A percentile compares a stretch with the other conserved stretches of the same genome.
Conservation (phyloP, 2,113 vertebrate genomes). For the Galemys pyrenaicus region DNA sequence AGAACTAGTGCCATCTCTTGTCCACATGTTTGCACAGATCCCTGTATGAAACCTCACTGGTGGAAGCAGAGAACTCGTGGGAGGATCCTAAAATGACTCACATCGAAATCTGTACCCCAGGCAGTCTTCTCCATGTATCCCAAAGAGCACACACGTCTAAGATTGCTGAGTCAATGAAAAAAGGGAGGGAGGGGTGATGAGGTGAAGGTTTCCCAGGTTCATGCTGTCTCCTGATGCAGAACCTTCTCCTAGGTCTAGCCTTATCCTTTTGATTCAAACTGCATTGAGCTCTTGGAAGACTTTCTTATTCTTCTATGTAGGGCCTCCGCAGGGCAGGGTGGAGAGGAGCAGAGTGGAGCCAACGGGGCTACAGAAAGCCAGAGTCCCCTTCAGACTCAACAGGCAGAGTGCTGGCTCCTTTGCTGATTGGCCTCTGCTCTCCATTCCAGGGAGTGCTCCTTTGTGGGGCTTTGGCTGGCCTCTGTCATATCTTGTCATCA, state of each 20-base stretch:
- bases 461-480: not conserved
- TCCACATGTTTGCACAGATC: not conserved
- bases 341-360: not conserved
- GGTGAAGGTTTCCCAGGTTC: not conserved
- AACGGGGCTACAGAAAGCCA: not conserved
- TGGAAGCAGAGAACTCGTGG: not conserved
- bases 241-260: not conserved
- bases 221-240: not conserved
- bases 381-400: not conserved
- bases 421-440: not conserved
- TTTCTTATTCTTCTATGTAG: not conserved
- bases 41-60: rapidly evolving
- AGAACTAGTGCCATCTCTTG: not conserved
- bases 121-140: not conserved
- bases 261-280: not conserved
- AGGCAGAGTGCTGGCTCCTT: not conserved
- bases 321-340: not conserved
- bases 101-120: not conserved
- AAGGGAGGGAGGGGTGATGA: not conserved
- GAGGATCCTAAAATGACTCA: not conserved
- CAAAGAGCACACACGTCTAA: not conserved
- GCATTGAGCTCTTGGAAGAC: not conserved
- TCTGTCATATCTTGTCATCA: not conserved
- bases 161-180: not conserved
- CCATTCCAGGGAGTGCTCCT: not conserved